Evolutionary conservation across 2,797 vertebrate genomes (phyloP).

Genomic region (Etheostoma perlongum): DNA sequence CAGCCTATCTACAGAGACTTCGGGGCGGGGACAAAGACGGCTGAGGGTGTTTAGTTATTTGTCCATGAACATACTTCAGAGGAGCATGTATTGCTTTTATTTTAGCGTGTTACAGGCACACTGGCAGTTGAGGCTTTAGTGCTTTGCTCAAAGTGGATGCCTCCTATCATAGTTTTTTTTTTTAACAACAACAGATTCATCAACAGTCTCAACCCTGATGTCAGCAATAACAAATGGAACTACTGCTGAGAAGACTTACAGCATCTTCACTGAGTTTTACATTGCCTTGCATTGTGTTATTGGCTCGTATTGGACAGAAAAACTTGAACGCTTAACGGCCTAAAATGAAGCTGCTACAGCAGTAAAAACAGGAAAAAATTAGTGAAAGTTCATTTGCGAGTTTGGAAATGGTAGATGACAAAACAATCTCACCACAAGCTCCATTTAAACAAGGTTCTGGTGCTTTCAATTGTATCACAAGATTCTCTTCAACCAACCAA

Average conservation of each 20-base stretch:
- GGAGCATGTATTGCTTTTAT: too few species aligned
- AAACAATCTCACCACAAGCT: neutral
- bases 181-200: too few species aligned
- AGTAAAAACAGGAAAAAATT: neutral
- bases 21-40: constrained; percentile 8
- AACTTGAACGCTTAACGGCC: neutral
- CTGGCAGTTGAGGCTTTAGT: neutral
- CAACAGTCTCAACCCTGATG: neutral
- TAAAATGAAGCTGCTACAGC: neutral
- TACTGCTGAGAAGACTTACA: neutral
- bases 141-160: neutral
- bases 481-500: neutral
- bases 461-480: neutral
- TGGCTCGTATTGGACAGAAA: neutral
- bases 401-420: neutral
- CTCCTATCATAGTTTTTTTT: neutral
- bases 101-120: neutral
- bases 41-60: neutral
- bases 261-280: neutral
- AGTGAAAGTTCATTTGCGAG: neutral
- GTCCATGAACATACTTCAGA: neutral
- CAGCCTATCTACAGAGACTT: constrained; percentile 43
- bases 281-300: neutral
- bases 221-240: neutral
- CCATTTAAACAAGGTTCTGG: neutral